phyloP scores from a whole-genome alignment of 2,797 vertebrate species.

The Falco rusticolus region DNA sequence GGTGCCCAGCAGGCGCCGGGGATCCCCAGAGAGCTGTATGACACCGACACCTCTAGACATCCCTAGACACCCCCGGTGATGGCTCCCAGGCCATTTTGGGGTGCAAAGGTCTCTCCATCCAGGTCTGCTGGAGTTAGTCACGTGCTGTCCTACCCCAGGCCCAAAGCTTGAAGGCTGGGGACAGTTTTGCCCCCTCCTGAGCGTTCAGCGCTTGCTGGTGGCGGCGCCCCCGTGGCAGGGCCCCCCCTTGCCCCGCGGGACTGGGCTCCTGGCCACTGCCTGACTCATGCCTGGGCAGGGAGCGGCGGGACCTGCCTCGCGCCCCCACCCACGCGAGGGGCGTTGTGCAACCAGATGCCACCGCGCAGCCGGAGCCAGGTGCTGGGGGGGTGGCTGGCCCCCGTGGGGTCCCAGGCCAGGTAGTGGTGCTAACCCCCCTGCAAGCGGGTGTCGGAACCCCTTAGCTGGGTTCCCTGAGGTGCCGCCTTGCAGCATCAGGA shows the following conservation, averaged over 20 bases:
- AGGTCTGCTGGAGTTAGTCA: neutral
- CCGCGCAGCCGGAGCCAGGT: fast-evolving
- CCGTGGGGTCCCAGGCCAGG: neutral
- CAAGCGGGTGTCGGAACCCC: neutral
- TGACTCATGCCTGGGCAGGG: conserved; percentile 49
- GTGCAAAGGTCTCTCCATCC: neutral
- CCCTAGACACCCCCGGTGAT: neutral
- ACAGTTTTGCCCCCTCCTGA: neutral
- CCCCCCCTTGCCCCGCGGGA: neutral
- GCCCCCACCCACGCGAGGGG: conserved; percentile 31
- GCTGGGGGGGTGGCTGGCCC: neutral
- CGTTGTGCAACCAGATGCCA: conserved; percentile 42
- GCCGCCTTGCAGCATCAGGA: neutral
- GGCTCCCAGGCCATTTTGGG: neutral
- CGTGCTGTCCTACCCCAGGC: neutral
- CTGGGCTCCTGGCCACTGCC: neutral
- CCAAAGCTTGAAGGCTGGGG: neutral
- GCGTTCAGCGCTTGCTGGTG: neutral
- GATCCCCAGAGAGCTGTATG: neutral
- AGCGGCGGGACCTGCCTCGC: neutral
- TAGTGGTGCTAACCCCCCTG: fast-evolving
- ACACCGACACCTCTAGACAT: too few relatives aligned
- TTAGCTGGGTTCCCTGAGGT: neutral
- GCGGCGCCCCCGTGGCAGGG: neutral
- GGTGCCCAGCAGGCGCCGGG: neutral